Evolutionary conservation across 2,888 invertebrate genomes (phyloP).

Genomic region (Fragum sueziense): DNA sequence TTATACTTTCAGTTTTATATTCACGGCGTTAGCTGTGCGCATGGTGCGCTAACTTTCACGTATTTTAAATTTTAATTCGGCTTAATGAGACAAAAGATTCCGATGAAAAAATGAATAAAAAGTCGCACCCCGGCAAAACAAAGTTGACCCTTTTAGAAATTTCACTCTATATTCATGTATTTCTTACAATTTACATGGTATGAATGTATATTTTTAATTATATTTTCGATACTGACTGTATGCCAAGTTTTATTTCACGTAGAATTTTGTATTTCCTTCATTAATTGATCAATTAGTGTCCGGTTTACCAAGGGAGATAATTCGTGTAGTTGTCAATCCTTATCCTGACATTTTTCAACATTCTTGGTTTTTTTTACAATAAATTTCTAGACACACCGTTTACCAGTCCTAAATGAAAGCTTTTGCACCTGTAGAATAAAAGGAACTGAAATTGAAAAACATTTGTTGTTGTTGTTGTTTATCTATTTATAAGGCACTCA

Average conservation of each 20-base stretch:
- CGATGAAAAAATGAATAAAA: slow-evolving; percentile 36
- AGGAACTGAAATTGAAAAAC: too few relatives aligned
- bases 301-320: slow-evolving; percentile 15
- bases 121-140: slow-evolving; percentile 36
- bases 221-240: neutral
- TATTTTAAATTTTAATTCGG: slow-evolving; percentile 25
- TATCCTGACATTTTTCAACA: neutral
- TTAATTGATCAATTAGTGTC: slow-evolving; percentile 10
- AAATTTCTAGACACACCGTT: too few relatives aligned
- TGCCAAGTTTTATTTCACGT: neutral
- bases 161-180: neutral
- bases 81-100: slow-evolving; percentile 42
- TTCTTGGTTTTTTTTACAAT: too few relatives aligned
- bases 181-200: neutral
- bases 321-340: neutral
- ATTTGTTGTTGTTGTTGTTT: too few relatives aligned
- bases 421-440: too few relatives aligned
- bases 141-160: slow-evolving; percentile 16
- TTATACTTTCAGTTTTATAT: neutral
- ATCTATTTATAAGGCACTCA: too few relatives aligned
- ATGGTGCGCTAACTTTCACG: neutral
- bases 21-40: neutral
- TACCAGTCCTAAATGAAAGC: too few relatives aligned
- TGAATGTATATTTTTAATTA: neutral
- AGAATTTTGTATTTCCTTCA: neutral